Percentiles rank a stretch among this genome's conserved stretches.
phyloP scores from a whole-genome alignment of 2,888 invertebrate genomes.

The Watsonalla cultraria region DNA sequence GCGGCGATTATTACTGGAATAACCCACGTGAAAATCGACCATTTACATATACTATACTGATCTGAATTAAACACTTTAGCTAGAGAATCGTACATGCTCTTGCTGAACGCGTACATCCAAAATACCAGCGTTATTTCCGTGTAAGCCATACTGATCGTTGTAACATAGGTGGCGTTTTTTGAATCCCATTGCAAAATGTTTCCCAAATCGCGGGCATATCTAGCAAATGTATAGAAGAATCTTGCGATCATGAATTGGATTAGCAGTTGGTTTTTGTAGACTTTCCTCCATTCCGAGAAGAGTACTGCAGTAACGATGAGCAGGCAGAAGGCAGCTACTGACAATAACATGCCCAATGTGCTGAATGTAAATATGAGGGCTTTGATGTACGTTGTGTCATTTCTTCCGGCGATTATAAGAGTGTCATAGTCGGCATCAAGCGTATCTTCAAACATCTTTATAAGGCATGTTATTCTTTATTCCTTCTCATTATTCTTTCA shows the following conservation, averaged over 20 bases:
- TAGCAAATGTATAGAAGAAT: constrained; percentile 42
- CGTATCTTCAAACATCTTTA: neutral
- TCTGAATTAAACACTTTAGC: constrained; percentile 48
- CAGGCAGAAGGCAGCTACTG: constrained; percentile 38
- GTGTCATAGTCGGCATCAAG: constrained; percentile 22
- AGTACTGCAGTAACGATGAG: constrained; percentile 49
- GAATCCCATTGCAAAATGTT: neutral
- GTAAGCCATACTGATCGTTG: constrained; percentile 35
- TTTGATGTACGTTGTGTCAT: constrained; percentile 21
- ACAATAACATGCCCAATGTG: constrained; percentile 46
- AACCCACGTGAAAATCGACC: constrained; percentile 46
- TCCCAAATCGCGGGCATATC: constrained; percentile 38
- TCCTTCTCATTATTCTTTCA: neutral
- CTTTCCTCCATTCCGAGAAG: constrained; percentile 57
- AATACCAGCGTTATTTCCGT: constrained; percentile 47
- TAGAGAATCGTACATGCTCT: constrained; percentile 53
- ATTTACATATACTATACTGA: constrained; percentile 31
- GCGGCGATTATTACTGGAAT: constrained; percentile 31
- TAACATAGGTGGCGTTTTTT: constrained; percentile 20
- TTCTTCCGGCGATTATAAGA: constrained; percentile 20
- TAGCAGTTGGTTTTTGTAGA: constrained; percentile 59
- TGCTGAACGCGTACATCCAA: constrained; percentile 65
- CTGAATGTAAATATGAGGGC: constrained; percentile 35
- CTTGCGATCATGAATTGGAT: constrained; percentile 60
- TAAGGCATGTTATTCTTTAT: neutral